Base-by-base conservation (phyloP, 1,140 invertebrate genomes). In the Nephila pilipes region DNA sequence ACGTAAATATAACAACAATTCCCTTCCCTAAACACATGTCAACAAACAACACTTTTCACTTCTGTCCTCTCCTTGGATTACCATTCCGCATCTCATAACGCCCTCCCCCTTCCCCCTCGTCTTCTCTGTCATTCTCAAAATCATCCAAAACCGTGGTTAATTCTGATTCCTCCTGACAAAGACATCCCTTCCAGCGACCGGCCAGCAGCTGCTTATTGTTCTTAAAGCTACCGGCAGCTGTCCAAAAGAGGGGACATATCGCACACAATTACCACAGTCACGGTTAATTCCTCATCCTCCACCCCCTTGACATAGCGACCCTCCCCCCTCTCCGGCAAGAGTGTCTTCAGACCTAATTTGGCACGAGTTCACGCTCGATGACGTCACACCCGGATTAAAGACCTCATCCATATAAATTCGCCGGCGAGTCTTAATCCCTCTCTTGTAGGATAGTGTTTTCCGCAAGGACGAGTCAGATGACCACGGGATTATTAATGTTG, bases 251-350 rank as follows among this genome's bases (percentile, higher is more conserved):
- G 80, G 55, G 87, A 36, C 87, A 88, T 88, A 88, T 88, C 87
- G 87, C 87, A 88, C 87, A 88, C 87, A 88, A 88, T 88, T 88
- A 88, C 87, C 87, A 58, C 60, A 25, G 87, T 88, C 87, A 88
- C 63, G 87, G 87, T 69, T 88, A 88, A 88, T 88, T 88, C 87
- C 87, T 69, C 32, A 54, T 60, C 58, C 83, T n/a, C 55, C 81
- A n/a, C 25, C 85, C 58, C 55, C 3, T 16, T 32, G 25, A 32
- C 69, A 36, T 25, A n/a, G n/a, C 69, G 4, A 25, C 29, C 65
- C 3, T 22, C 80, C 32, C 81, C 46, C 81, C 25, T 1, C 55
- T 14, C 55, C 18, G 2, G 4, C 18, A 6, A 6, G 25, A 75
- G 65, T 29, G 32, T 75, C 65, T 75, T 75, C 65, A 75, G 65